These are phyloP conservation scores for Synergus laeviventris DNA, from an alignment of 2,888 invertebrate species.

Conservation along the genomic window DNA sequence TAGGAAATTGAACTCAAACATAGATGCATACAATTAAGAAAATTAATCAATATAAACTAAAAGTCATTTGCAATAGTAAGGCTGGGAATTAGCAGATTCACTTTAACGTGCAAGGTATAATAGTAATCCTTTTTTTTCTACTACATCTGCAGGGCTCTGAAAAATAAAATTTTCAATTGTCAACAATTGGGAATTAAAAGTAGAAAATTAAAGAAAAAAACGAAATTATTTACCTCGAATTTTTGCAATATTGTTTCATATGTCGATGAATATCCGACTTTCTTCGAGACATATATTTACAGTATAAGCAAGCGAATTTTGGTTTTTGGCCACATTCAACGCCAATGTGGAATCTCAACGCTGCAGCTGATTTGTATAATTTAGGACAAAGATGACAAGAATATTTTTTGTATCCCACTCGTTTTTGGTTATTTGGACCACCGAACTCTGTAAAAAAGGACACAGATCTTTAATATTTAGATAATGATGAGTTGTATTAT, in stretches of 20 bases:
- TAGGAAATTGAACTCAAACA: not conserved
- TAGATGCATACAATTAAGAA: not conserved
- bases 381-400: conserved; percentile 59
- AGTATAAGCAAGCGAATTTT: conserved; percentile 63
- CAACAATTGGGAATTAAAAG: not conserved
- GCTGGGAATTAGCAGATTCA: not conserved
- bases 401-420: conserved; percentile 44
- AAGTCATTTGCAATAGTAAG: not conserved
- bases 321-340: conserved; percentile 64
- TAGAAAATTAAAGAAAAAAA: not conserved
- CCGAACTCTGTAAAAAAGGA: conserved; percentile 45
- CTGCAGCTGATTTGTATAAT: conserved; percentile 59
- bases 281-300: conserved; percentile 63
- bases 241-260: conserved; percentile 56
- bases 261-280: conserved; percentile 66
- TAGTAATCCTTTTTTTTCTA: not conserved
- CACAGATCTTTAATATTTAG: not conserved
- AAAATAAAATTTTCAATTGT: not conserved
- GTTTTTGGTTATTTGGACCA: not conserved
- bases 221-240: conserved; percentile 36
- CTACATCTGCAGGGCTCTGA: not conserved
- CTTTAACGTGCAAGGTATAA: not conserved
- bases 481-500: not conserved
- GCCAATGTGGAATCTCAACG: conserved; percentile 61
- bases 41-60: not conserved